A percentile compares a stretch with the other conserved stretches of the same genome.
phyloP scores from a whole-genome alignment of 2,888 invertebrate genomes.

The Polydesmus complanatus region DNA sequence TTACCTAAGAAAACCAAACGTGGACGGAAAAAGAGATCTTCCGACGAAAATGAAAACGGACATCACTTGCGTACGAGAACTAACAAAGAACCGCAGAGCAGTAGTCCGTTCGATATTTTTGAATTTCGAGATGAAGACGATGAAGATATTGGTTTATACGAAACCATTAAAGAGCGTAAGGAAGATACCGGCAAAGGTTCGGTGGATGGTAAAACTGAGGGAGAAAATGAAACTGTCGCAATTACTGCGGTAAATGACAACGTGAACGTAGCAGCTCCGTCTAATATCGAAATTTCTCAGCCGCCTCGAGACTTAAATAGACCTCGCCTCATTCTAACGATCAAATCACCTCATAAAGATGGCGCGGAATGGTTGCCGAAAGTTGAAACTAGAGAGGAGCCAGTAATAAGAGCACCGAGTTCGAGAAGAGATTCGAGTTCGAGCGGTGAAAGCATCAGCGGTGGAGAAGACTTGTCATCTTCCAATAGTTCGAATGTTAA shows the following conservation, averaged over 20 bases:
- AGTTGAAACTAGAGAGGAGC: slow-evolving; percentile 23
- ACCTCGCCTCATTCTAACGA: slow-evolving; percentile 64
- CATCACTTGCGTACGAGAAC: slow-evolving; percentile 25
- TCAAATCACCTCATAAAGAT: slow-evolving; percentile 44
- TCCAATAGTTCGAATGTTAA: background rate
- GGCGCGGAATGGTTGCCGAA: slow-evolving; percentile 17
- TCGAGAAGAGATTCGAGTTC: slow-evolving; percentile 5
- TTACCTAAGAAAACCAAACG: no score
- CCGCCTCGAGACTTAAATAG: slow-evolving; percentile 38
- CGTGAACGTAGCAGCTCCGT: background rate
- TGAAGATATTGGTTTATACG: slow-evolving; percentile 37
- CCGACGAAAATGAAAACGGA: no score
- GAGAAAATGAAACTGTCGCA: background rate
- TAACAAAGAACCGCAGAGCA: slow-evolving; percentile 28
- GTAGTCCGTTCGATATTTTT: slow-evolving; percentile 61
- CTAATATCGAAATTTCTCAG: slow-evolving; percentile 15
- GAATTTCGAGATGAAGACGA: slow-evolving; percentile 82
- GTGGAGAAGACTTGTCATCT: background rate
- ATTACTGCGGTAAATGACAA: background rate
- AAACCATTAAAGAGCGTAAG: slow-evolving; percentile 13
- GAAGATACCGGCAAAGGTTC: slow-evolving; percentile 3
- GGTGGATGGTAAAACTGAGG: background rate
- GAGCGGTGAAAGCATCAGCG: background rate
- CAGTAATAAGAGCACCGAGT: slow-evolving; percentile 19
- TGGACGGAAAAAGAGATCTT: no score